phyloP scores from a whole-genome alignment of 2,797 vertebrate species.

The Coluber constrictor region DNA sequence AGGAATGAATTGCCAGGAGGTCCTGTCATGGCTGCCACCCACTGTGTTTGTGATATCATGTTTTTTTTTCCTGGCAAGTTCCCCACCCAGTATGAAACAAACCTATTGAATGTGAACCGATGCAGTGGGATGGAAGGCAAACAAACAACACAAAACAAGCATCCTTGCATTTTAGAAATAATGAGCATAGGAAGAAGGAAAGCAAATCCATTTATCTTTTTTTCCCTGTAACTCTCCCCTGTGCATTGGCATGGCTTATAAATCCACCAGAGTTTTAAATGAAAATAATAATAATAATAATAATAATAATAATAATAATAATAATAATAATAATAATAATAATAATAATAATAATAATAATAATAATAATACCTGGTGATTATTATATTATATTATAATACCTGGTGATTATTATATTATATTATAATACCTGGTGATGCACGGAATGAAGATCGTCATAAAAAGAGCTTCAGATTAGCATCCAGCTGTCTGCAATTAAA shows the following conservation, averaged over 20 bases:
- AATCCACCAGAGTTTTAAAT: conserved; percentile 3
- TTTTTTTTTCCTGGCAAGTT: neutral
- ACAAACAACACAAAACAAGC: neutral
- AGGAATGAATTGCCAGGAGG: neutral
- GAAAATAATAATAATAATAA: neutral
- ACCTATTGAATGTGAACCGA: neutral
- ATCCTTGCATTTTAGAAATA: neutral
- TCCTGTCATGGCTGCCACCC: neutral
- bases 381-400: too few species aligned
- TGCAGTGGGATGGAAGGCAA: neutral
- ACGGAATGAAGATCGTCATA: too few species aligned
- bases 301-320: too few species aligned
- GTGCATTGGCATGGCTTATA: conserved; percentile 16
- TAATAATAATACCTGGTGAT: too few species aligned
- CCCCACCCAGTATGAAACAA: neutral
- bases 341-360: too few species aligned
- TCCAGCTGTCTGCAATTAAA: too few species aligned
- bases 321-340: too few species aligned
- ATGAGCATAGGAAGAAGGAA: neutral
- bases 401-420: too few species aligned
- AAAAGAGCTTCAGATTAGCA: too few species aligned
- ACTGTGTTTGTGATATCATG: neutral
- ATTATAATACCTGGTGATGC: too few species aligned
- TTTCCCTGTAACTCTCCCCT: neutral
- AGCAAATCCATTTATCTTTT: neutral